Conservation (phyloP, 2,888 invertebrate species). For the Drosophila picticornis region DNA sequence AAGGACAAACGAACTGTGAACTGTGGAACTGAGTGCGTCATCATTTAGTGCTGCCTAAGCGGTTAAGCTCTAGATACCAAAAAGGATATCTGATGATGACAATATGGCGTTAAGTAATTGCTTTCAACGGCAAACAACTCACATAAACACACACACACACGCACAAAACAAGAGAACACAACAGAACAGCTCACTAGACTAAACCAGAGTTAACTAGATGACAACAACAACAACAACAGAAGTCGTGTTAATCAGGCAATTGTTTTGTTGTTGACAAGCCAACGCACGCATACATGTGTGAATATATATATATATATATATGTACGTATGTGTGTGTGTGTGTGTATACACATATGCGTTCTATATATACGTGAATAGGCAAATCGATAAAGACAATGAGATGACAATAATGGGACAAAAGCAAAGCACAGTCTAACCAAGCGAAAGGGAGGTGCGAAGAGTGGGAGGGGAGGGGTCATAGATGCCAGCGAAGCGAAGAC, state of each 20-base stretch:
- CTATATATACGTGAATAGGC: slow-evolving; percentile 6
- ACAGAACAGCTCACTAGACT: not conserved
- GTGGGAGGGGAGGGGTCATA: not conserved
- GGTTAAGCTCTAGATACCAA: slow-evolving; percentile 3
- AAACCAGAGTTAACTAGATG: slow-evolving; percentile 7
- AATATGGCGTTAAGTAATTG: slow-evolving; percentile 14
- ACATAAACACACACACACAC: too few species aligned
- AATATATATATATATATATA: not conserved
- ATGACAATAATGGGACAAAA: slow-evolving; percentile 34
- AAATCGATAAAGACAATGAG: slow-evolving; percentile 49
- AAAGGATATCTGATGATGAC: slow-evolving; percentile 4
- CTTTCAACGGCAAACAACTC: not conserved
- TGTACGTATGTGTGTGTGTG: not conserved
- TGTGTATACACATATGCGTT: not conserved
- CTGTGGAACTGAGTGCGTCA: not conserved
- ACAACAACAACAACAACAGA: not conserved
- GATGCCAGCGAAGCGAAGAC: slow-evolving; percentile 1
- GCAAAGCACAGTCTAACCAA: slow-evolving; percentile 11
- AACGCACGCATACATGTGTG: not conserved
- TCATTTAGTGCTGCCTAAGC: slow-evolving; percentile 5
- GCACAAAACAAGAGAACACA: not conserved
- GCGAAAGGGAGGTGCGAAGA: not conserved
- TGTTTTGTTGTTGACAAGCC: slow-evolving; percentile 27
- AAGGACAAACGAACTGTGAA: not conserved
- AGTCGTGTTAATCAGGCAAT: slow-evolving; percentile 1